phyloP scores from a whole-genome alignment of 2,888 invertebrate genomes.

The Onthophagus sagittarius region DNA sequence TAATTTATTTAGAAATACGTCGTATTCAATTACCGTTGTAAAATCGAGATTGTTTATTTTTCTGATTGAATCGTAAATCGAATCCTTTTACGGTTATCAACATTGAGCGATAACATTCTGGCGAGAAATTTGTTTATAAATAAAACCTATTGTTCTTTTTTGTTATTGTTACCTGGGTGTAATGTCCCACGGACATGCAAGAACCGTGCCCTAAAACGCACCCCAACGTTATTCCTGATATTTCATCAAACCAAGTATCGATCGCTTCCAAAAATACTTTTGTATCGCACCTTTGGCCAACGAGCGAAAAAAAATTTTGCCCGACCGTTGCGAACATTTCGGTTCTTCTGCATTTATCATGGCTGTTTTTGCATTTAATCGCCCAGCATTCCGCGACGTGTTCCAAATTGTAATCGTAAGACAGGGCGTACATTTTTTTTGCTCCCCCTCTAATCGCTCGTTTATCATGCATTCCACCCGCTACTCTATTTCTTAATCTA shows the following conservation, averaged over 20 bases:
- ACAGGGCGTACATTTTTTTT: slow-evolving; percentile 12
- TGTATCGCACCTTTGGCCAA: neutral
- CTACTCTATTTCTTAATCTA: slow-evolving; percentile 9
- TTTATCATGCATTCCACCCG: slow-evolving; percentile 7
- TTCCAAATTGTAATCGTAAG: slow-evolving; percentile 13
- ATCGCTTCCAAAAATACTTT: slow-evolving; percentile 6
- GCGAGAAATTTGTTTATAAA: neutral
- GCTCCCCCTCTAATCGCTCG: slow-evolving; percentile 11
- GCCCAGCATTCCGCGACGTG: slow-evolving; percentile 19
- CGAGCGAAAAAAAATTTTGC: slow-evolving; percentile 11
- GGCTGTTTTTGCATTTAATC: slow-evolving; percentile 9
- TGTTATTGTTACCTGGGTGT: neutral
- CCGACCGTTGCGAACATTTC: slow-evolving; percentile 10
- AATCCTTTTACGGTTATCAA: neutral
- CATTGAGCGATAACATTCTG: neutral
- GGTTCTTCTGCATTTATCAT: slow-evolving; percentile 17
- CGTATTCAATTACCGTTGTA: neutral
- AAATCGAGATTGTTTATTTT: neutral
- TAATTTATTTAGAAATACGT: neutral
- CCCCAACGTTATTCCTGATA: slow-evolving; percentile 1
- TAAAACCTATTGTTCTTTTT: neutral
- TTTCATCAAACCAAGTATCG: slow-evolving; percentile 15
- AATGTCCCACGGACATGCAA: neutral
- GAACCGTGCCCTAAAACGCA: slow-evolving; percentile 1
- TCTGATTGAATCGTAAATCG: neutral